Evolutionary conservation across 2,113 vertebrate species (phyloP).

Genomic region (Otis tarda): DNA sequence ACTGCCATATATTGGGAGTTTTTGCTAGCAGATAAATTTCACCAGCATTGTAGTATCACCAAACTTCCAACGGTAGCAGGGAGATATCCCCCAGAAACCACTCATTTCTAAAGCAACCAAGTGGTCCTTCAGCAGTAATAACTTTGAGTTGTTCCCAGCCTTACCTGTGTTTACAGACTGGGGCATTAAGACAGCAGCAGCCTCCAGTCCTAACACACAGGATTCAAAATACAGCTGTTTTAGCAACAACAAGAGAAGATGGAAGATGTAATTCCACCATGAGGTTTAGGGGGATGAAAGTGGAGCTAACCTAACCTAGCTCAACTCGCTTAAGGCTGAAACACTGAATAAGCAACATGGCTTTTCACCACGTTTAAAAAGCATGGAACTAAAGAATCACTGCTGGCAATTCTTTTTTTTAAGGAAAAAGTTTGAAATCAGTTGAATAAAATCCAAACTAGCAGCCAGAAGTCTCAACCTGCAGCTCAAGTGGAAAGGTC

Average conservation of each 20-base stretch:
- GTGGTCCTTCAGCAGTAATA: neutral
- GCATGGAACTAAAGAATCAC: rapidly evolving
- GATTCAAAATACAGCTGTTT: neutral
- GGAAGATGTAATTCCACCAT: neutral
- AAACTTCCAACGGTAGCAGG: neutral
- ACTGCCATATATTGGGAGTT: neutral
- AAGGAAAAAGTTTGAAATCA: neutral
- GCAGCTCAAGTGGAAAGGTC: neutral
- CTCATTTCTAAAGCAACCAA: neutral
- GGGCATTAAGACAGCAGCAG: neutral
- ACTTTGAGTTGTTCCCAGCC: neutral
- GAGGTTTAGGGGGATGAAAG: neutral
- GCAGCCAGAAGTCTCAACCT: neutral
- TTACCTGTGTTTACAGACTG: neutral
- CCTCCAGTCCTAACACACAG: neutral
- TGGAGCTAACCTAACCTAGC: rapidly evolving
- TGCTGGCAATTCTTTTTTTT: neutral
- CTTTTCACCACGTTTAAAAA: neutral
- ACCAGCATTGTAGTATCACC: neutral
- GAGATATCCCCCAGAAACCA: neutral
- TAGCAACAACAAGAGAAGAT: neutral
- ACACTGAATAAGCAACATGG: neutral
- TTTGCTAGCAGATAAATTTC: neutral
- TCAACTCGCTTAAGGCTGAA: neutral
- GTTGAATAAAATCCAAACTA: neutral